Conservation (phyloP, 2,113 vertebrate genomes). For the Todiramphus saurophagus region DNA sequence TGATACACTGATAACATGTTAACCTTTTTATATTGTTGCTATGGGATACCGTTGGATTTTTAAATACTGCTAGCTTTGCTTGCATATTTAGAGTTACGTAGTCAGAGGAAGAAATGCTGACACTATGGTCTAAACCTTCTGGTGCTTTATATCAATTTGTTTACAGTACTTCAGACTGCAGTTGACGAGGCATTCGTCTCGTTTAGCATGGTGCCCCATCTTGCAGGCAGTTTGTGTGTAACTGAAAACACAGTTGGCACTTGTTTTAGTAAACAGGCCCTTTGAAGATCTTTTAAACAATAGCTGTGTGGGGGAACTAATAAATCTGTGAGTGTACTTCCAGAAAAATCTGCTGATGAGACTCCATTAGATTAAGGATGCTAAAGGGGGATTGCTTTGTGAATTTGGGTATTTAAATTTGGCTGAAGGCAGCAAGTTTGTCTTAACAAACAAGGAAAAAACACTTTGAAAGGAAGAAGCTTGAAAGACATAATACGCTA, state of each 20-base stretch:
- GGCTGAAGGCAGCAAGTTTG: neutral
- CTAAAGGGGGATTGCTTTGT: neutral
- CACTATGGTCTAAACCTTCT: neutral
- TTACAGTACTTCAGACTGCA: slow-evolving; percentile 13
- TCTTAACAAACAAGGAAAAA: neutral
- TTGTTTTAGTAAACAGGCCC: neutral
- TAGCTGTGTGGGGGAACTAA: neutral
- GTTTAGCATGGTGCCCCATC: neutral
- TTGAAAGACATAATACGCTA: neutral
- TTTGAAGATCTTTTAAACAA: neutral
- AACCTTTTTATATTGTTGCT: neutral
- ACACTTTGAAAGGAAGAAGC: neutral
- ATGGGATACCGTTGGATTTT: neutral
- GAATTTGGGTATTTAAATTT: neutral
- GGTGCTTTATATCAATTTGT: slow-evolving; percentile 8
- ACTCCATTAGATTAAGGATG: neutral
- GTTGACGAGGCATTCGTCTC: neutral
- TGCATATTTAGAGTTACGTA: neutral
- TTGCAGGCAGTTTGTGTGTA: neutral
- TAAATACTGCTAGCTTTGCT: neutral
- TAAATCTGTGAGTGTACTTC: neutral
- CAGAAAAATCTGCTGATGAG: neutral
- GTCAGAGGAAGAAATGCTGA: neutral
- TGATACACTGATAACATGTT: neutral
- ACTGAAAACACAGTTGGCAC: neutral